Evolutionary conservation across 92 coral and sea anemone genomes (phyloP), one percentile per base, ranked within the genome.

Genomic region (Paramuricea clavata): DNA sequence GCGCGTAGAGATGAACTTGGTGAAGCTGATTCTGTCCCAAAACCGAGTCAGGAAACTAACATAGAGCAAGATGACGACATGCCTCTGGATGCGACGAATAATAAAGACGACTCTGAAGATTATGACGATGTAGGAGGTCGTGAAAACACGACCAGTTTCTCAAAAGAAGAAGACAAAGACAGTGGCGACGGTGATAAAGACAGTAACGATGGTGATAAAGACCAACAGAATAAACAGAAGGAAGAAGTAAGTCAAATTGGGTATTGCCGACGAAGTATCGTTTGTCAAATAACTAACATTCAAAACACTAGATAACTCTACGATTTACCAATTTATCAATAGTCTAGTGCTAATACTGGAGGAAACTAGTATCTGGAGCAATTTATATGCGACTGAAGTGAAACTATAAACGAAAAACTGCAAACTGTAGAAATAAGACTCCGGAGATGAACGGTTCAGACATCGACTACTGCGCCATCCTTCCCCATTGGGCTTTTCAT

Each of bases 121-220:
- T 62, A 59, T 42, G 91, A 78, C 31, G 82, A 44, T 5, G 89
- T 76, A 23, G 88, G 70, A 43, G 34, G 74, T 31, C 82, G 76
- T 41, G 93, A 86, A 47, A 47, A 15, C 16, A 47, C 62, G 6
- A 54, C 1, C 25, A 16, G 27, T 54, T 54, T 21, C 82, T 68
- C 87, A 6, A 88, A 94, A 15, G 77, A 87, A 19, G 97, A 91
- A 6, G 82, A 59, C 34, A 87, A 87, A 9, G 85, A 80, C 57
- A 86, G 68, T 15, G 69, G 44, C 39, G 92, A 84, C 31, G 35
- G 70, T 25, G 67, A 56, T 2, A 6, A 3, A 31, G 73, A 32
- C 6, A 86, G 21, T 26, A 88, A 85, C n/a, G 92, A 83, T 39
- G 44, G 69, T 21, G 61, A 50, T 4, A 11, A 2, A 39, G 69